Evolutionary conservation across 92 coral and sea anemone species (phyloP), one percentile per base, ranked within the genome.

Genomic region (Heliopora coerulea): DNA sequence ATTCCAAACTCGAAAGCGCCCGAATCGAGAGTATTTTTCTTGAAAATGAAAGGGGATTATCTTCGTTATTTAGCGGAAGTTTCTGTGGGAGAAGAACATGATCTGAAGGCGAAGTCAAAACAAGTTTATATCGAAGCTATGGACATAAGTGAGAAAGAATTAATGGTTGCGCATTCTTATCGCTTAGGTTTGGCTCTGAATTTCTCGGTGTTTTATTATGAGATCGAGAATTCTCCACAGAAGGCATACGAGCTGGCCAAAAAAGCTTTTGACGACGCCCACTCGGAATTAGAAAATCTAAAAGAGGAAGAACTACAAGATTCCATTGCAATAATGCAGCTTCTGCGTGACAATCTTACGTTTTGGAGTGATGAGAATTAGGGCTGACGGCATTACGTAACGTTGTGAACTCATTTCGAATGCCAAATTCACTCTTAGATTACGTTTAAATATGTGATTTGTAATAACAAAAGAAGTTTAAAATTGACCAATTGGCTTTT

Each of bases 321-420:
- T 52, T 54, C 57, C 3, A 35, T 49, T 8, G 54, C 63, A 8
- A 70, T 70, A 3, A 50, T 70, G 77, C 77, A 70, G 54, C 8
- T 70, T 29, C 50, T 70, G 18, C 48, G 77, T 1, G 63, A 70
- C 24, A 70, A 70, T 12, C 41, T 70, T 62, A 70, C 62, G 3
- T 70, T 50, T 54, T 70, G 77, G 77, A 35, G 77, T 21, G 77
- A 54, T n/a, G n/a, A n/a, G n/a, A n/a, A n/a, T n/a, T n/a, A n/a
- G n/a, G n/a, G n/a, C n/a, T n/a, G n/a, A n/a, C n/a, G n/a, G n/a
- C n/a, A n/a, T n/a, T n/a, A n/a, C n/a, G n/a, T n/a, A n/a, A n/a
- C n/a, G n/a, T n/a, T n/a, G n/a, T n/a, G n/a, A n/a, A n/a, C n/a
- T n/a, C n/a, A n/a, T n/a, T n/a, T n/a, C n/a, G n/a, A n/a, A n/a